Evolutionary conservation across 2,888 invertebrate species (phyloP).

Genomic region (Pyrrhia umbra): DNA sequence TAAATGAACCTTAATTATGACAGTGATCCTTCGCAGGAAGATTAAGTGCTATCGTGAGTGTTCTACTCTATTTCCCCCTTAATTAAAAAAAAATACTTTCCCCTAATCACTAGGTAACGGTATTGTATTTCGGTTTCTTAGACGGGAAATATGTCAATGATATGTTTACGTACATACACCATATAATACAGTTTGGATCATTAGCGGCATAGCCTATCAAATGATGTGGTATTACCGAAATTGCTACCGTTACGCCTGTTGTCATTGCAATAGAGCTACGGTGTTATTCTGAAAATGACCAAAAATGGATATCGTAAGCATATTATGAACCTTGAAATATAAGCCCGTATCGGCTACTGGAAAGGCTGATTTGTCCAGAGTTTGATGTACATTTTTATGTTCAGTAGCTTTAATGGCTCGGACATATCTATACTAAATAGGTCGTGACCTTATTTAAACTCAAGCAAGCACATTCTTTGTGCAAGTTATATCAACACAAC

Average conservation of each 20-base stretch:
- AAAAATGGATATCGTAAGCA: not conserved
- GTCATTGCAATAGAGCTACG: conserved; percentile 19
- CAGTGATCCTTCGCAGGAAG: not conserved
- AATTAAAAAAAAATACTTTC: conserved; percentile 49
- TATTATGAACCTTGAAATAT: not conserved
- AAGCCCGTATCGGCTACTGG: not conserved
- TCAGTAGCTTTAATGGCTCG: no score
- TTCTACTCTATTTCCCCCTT: not conserved
- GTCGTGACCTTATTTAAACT: no score
- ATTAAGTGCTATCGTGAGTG: not conserved
- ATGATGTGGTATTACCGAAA: conserved; percentile 61
- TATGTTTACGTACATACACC: conserved; percentile 23
- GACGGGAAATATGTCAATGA: conserved; percentile 52
- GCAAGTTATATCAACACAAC: no score
- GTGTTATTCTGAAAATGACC: conserved; percentile 22
- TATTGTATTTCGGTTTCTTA: conserved; percentile 40
- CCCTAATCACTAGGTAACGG: conserved; percentile 18
- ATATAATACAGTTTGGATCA: conserved; percentile 48
- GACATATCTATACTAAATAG: no score
- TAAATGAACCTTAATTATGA: not conserved
- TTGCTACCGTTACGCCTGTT: conserved; percentile 25
- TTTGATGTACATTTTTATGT: no score
- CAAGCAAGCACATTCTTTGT: no score
- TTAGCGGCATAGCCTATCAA: conserved; percentile 60
- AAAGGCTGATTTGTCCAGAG: not conserved